A percentile compares a stretch with the other conserved stretches of the same genome.
phyloP scores from a whole-genome alignment of 2,797 vertebrate genomes.

The Sarcoramphus papa region DNA sequence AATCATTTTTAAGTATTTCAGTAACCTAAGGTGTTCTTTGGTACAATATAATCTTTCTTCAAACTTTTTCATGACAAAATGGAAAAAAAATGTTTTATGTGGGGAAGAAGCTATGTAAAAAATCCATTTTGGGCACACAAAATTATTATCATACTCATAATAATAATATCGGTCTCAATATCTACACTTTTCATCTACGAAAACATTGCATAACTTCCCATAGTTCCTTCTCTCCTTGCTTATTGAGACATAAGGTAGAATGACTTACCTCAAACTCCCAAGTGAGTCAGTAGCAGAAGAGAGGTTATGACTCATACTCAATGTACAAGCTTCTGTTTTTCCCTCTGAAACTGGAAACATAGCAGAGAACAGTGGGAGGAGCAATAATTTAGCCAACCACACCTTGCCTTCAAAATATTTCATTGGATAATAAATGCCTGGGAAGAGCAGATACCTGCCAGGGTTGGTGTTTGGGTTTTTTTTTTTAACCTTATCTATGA shows the following conservation, averaged over 20 bases:
- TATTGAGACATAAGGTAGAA: conserved; percentile 18
- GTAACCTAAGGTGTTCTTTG: neutral
- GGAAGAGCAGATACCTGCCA: neutral
- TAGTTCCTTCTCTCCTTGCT: neutral
- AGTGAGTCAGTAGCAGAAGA: conserved; percentile 45
- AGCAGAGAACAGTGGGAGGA: conserved; percentile 22
- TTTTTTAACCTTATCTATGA: conserved; percentile 47
- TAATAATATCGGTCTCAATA: neutral
- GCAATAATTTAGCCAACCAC: conserved; percentile 16
- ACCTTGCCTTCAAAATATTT: conserved; percentile 24
- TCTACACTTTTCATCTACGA: neutral
- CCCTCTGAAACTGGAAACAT: conserved; percentile 27
- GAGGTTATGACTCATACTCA: conserved; percentile 32
- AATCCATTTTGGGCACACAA: neutral
- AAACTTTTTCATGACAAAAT: neutral
- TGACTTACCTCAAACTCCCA: conserved; percentile 48
- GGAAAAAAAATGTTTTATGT: neutral
- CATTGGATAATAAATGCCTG: conserved; percentile 8
- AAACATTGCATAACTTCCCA: conserved; percentile 32
- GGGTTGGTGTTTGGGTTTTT: neutral
- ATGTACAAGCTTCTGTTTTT: conserved; percentile 31
- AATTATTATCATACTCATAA: neutral
- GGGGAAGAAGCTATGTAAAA: neutral
- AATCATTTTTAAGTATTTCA: neutral
- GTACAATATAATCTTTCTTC: neutral